A percentile compares a stretch with the other conserved stretches of the same genome.
These are phyloP conservation scores for Patiria pectinifera DNA, from an alignment of 53 echinoderm and acorn worm genomes.

Conservation along the genomic window DNA sequence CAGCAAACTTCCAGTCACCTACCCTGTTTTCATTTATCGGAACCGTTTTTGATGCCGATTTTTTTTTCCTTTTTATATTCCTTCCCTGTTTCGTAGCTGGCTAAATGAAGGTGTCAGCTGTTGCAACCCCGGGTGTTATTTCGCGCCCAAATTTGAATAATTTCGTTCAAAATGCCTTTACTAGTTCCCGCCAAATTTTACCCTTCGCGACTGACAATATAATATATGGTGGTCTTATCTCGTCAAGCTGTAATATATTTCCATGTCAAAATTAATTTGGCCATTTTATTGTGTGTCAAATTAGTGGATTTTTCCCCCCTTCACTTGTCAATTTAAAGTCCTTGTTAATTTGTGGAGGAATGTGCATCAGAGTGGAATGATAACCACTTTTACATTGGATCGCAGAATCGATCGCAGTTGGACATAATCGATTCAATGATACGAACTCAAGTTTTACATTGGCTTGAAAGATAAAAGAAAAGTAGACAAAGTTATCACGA, in stretches of 20 bases:
- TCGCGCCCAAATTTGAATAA: conserved; percentile 15
- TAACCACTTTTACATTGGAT: no score
- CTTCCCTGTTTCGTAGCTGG: neutral
- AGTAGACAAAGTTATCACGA: no score
- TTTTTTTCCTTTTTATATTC: neutral
- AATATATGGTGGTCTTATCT: neutral
- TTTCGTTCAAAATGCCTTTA: conserved; percentile 19
- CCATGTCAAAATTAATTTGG: neutral
- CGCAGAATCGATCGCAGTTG: no score
- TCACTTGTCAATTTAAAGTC: neutral
- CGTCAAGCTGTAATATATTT: neutral
- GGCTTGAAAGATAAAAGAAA: no score
- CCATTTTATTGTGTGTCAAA: neutral
- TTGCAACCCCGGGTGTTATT: conserved; percentile 10
- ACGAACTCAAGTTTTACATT: no score
- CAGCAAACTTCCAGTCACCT: neutral
- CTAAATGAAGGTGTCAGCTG: conserved; percentile 40
- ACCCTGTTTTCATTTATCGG: neutral
- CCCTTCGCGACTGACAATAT: neutral
- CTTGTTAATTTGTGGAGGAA: no score
- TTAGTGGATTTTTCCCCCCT: neutral
- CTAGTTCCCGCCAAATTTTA: neutral
- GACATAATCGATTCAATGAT: no score
- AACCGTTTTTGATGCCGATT: neutral
- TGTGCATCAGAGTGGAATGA: no score